Evolutionary conservation across 2,888 invertebrate genomes (phyloP).

Genomic region (Willowsia nigromaculata): DNA sequence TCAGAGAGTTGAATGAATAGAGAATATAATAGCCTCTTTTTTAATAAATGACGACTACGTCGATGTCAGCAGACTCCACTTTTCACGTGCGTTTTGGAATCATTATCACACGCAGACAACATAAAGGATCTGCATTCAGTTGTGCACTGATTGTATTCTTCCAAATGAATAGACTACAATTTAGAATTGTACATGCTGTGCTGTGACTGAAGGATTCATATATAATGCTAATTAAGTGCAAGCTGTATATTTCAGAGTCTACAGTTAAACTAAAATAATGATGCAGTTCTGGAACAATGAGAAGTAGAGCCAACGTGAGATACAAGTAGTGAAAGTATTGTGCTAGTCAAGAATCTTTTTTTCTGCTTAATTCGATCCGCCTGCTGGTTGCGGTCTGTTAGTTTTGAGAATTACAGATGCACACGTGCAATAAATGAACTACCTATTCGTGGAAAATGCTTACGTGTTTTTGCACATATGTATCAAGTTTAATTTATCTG

Average conservation of each 20-base stretch:
- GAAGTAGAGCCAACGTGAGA: too few species aligned
- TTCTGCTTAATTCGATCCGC: too few species aligned
- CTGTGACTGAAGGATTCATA: not conserved
- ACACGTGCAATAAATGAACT: too few species aligned
- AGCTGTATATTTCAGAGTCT: not conserved
- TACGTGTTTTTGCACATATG: too few species aligned
- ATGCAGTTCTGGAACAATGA: not conserved
- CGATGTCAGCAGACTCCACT: not conserved
- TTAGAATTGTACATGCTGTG: not conserved
- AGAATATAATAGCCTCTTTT: not conserved
- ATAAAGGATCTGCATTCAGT: not conserved
- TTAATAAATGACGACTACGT: not conserved
- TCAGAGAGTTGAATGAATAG: not conserved
- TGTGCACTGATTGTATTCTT: not conserved
- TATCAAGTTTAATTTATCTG: too few species aligned
- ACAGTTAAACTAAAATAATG: not conserved
- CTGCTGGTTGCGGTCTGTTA: too few species aligned
- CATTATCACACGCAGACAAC: not conserved
- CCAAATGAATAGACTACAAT: conserved; percentile 9
- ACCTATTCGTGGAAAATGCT: too few species aligned
- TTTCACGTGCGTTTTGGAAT: not conserved
- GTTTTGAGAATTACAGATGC: too few species aligned
- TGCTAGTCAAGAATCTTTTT: too few species aligned
- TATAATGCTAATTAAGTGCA: conserved; percentile 4
- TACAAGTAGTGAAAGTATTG: too few species aligned